Evolutionary conservation across 2,888 invertebrate species (phyloP).

Genomic region (Eledona agricola): DNA sequence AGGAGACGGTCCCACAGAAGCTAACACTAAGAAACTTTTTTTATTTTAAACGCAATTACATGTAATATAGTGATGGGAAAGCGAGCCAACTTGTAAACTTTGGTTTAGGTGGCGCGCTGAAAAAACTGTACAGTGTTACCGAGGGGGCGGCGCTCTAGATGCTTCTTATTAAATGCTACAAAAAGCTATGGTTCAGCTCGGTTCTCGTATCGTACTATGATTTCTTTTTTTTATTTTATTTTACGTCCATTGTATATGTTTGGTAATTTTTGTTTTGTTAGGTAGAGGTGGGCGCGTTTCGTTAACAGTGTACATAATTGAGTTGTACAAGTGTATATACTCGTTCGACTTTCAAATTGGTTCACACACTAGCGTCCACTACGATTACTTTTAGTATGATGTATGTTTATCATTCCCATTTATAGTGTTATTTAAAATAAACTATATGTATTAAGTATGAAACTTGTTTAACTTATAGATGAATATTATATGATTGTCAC

Average conservation of each 20-base stretch:
- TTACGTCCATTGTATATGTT: constrained; percentile 34
- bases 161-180: no score
- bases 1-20: constrained; percentile 28
- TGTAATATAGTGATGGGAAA: no score
- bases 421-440: constrained; percentile 36
- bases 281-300: constrained; percentile 23
- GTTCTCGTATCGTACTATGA: constrained; percentile 26
- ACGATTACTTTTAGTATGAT: constrained; percentile 24
- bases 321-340: constrained; percentile 31
- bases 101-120: no score
- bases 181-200: constrained; percentile 25
- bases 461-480: constrained; percentile 20
- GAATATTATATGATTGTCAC: no score
- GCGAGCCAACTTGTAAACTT: no score
- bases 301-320: constrained; percentile 32
- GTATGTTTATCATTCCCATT: constrained; percentile 36
- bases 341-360: constrained; percentile 16
- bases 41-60: constrained; percentile 32
- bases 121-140: constrained; percentile 27
- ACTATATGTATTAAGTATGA: constrained; percentile 32
- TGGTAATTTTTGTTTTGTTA: constrained; percentile 20
- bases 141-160: no score
- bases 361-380: constrained; percentile 15
- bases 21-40: constrained; percentile 26
- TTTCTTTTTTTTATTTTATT: constrained; percentile 30